Base-by-base conservation (phyloP, 2,113 vertebrate genomes). In the Tyto alba region DNA sequence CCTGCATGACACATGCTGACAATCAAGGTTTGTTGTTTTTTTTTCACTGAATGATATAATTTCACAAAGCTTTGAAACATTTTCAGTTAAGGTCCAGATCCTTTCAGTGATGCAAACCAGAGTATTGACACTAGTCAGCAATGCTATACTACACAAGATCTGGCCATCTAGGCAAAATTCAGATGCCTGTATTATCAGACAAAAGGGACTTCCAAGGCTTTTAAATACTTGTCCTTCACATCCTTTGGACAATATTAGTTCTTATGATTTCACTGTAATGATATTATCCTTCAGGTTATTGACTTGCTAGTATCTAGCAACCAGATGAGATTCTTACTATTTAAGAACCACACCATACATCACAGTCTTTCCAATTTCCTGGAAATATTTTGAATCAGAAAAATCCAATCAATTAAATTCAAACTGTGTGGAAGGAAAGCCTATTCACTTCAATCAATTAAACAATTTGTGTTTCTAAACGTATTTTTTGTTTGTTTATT, bases 401-500 rank as follows among this genome's bases (percentile, higher is more conserved):
- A 68, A 76, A 13, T 69, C 16, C 4, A 82, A 86, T 43, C 40
- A 88, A 69, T 73, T 52, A 53, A 82, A 87, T 50, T 81, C 45
- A 87, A 91, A 64, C 36, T 1, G 0, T 60, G 59, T 73, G 32
- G 53, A 89, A 89, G 38, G 26, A 85, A 91, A 43, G 19, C 16
- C 41, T 47, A 11, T 73, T 83, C 12, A 25, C 38, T 83, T 76
- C 55, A 81, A 72, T 43, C 22, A 88, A 62, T 62, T 66, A 80
- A 52, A 78, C 36, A 73, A 53, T 41, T 73, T 83, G 50, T 69
- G 32, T 50, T 94, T 50, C 43, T 87, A 87, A 95, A 89, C 43
- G 68, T 88, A 72, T 68, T 81, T 90, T 77, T 85, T 73, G 67
- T 72, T 88, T 69, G 40, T 92, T 92, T 93, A 87, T 85, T 88